Base-by-base conservation (phyloP, 1,140 invertebrate genomes). In the Macrocentrus cingulum region DNA sequence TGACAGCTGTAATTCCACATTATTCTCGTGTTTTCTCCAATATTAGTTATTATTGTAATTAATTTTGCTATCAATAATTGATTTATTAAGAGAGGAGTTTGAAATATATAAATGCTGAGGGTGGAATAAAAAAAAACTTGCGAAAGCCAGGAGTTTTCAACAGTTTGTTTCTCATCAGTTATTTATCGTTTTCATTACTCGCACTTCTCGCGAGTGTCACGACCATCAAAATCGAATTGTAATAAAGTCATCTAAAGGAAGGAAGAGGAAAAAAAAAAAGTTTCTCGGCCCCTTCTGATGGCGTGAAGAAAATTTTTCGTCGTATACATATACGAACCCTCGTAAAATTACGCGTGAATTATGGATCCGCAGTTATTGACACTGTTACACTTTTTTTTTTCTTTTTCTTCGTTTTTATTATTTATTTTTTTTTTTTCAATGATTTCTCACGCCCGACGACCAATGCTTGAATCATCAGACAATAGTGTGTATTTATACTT, bases 401-500 rank as follows among this genome's bases (percentile, higher is more conserved):
- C n/a, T n/a, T n/a, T n/a, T n/a, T n/a, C n/a, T n/a, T n/a, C n/a
- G n/a, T n/a, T n/a, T n/a, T n/a, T n/a, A n/a, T n/a, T n/a, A n/a
- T n/a, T n/a, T n/a, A n/a, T n/a, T n/a, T n/a, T n/a, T n/a, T n/a
- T 23, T 36, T 18, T 53, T 50, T 19, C 39, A 13, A 23, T 46
- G 42, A 66, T 74, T 74, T 74, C 71, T 74, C 71, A 74, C 70
- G 70, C 64, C 67, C 62, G 19, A 32, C 37, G 45, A n/a, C n/a
- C n/a, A 61, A 53, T 32, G 25, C 16, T 20, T 36, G 34, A 32
- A 56, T 60, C 29, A 54, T 54, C 49, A 29, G 15, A 60, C 41
- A 50, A 60, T 56, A 59, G 48, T 50, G 42, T 41, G 25, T 13
- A 36, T 48, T 20, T n/a, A 25, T 23, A n/a, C 13, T 20, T 1